These are phyloP conservation scores for Labia minor DNA, from an alignment of 2,888 invertebrate genomes.

Conservation along the genomic window DNA sequence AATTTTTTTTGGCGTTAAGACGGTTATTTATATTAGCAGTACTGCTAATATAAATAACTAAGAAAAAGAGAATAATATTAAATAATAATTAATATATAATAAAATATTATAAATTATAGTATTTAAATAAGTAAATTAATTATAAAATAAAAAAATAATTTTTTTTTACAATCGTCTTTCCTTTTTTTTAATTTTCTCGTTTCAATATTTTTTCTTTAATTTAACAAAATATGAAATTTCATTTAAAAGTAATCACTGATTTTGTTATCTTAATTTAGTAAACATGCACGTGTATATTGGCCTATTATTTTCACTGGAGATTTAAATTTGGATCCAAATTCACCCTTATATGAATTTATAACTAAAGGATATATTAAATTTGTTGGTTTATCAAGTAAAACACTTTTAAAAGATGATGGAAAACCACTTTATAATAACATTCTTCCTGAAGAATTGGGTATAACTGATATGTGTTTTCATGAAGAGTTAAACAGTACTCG, in stretches of 20 bases:
- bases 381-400: conserved; percentile 23
- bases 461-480: conserved; percentile 35
- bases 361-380: conserved; percentile 46
- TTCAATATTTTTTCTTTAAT: background rate
- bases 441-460: conserved; percentile 34
- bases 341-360: conserved; percentile 59
- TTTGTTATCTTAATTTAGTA: conserved; percentile 17
- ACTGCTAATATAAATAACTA: no score
- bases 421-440: conserved; percentile 26
- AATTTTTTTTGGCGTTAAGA: background rate
- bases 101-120: no score
- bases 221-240: no score
- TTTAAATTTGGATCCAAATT: conserved; percentile 72
- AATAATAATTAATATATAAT: no score
- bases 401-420: conserved; percentile 13
- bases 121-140: no score
- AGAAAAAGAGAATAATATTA: no score
- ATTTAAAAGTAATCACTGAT: no score
- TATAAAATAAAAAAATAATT: no score
- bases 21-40: background rate
- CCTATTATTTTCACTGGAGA: conserved; percentile 88
- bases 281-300: conserved; percentile 42
- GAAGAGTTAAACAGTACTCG: conserved; percentile 18
- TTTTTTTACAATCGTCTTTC: no score
- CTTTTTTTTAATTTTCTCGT: background rate